Evolutionary conservation across 2,797 vertebrate species (phyloP), one percentile per base, ranked within the genome.

Genomic region (Coranthus polyacanthus): DNA sequence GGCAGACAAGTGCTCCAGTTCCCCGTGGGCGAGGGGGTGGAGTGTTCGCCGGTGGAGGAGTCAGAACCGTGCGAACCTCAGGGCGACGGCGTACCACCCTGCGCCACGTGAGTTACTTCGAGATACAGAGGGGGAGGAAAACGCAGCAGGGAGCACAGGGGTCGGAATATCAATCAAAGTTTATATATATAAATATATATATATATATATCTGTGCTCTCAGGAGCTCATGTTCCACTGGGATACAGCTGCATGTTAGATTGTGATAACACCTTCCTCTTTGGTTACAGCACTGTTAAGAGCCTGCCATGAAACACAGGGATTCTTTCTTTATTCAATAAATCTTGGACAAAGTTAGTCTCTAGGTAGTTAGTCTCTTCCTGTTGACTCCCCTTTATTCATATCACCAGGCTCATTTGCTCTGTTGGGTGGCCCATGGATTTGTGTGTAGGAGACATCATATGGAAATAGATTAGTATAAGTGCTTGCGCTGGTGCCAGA

Each of bases 21-120:
- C 75, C 92, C 96, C 0, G 85, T 96, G 1, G 95, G 95, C 2
- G 92, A 92, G 36, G 95, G 95, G 32, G 86, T 68, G 0, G 93
- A 95, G 21, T 99, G 98, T 71, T 93, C 95, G 0, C 78, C 75
- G 0, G 82, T 98, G 72, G 95, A 97, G 82, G 96, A 98, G 74
- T 78, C 36, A 0, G 94, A 97, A 42, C 53, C 85, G 0, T 99
- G 98, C 45, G 75, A 95, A 52, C 92, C 95, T 42, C 88, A 92
- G 75, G 94, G 93, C 36, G 94, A 96, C 0, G 89, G 87, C 0
- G 72, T 94, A 3, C 87, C 91, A 3, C 94, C 96, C 0, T 99
- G 98, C 63, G 83, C 96, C 74, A 94, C 39, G 98, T 99, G 91
- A 97, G 97, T 94, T 64, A 54, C 18, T 12, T 22, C 12, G 32